phyloP scores from a whole-genome alignment of 2,888 invertebrate species.

The Lithophane leautieri region DNA sequence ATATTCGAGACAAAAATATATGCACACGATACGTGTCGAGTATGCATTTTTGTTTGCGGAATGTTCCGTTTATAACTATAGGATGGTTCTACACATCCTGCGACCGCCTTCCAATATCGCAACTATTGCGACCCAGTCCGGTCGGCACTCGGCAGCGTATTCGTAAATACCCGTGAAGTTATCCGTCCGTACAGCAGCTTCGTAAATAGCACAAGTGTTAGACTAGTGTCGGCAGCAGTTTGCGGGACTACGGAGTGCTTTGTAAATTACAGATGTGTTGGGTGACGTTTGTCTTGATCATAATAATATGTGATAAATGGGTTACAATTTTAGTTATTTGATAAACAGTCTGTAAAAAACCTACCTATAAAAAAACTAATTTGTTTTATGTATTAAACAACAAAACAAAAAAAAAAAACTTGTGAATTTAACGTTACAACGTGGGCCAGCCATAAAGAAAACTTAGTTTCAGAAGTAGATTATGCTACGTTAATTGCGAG shows the following conservation, averaged over 20 bases:
- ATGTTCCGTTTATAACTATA: constrained; percentile 49
- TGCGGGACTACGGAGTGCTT: constrained; percentile 3
- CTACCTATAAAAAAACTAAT: no score
- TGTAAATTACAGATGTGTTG: constrained; percentile 16
- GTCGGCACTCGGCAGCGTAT: constrained; percentile 22
- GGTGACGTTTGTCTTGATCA: not conserved
- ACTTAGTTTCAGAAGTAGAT: not conserved
- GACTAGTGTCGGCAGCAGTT: not conserved
- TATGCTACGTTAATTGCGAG: not conserved
- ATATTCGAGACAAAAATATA: constrained; percentile 9
- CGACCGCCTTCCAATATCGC: constrained; percentile 43
- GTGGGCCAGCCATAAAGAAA: not conserved
- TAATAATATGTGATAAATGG: not conserved
- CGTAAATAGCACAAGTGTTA: constrained; percentile 32
- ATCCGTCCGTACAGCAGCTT: constrained; percentile 10
- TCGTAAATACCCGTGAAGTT: constrained; percentile 37
- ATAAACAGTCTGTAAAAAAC: not conserved
- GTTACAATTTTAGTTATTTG: no score
- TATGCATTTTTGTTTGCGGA: constrained; percentile 37
- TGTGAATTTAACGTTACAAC: not conserved
- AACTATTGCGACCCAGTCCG: constrained; percentile 37
- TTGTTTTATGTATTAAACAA: not conserved
- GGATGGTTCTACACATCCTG: constrained; percentile 29
- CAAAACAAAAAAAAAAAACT: not conserved
- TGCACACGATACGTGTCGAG: not conserved